Evolutionary conservation across 2,797 vertebrate genomes (phyloP), one percentile per base, ranked within the genome.

Genomic region (Falco biarmicus): DNA sequence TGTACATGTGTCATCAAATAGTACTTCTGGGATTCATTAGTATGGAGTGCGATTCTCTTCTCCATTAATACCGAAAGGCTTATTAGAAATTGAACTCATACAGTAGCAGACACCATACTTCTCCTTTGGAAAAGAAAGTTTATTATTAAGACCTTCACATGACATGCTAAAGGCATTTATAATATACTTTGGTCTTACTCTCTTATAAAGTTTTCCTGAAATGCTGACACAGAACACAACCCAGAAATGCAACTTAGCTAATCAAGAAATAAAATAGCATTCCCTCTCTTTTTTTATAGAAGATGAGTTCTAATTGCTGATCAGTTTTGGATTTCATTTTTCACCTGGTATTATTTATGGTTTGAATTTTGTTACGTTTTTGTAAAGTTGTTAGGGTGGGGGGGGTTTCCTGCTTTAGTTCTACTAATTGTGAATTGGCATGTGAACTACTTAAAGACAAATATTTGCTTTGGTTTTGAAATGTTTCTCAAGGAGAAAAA

Each of bases 11-110:
- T 94, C 65, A 95, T 79, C 45, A 87, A 60, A 90, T 29, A 84
- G n/a, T 57, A 77, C 73, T 96, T 94, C 53, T 74, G 51, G 15
- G 56, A 93, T 73, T 63, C 66, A 89, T 96, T 87, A 82, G 82
- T 54, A 69, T 12, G 16, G 84, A 89, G 84, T 61, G 65, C 31
- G 43, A 65, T 34, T 77, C 32, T 90, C 41, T 79, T 89, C 41
- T 90, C 54, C 63, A 76, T 78, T 96, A 90, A 69, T 59, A 37
- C 29, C 74, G 69, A 81, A 92, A 29, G 47, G 45, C 45, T 94
- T 89, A 76, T 89, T 82, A 87, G 71, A 82, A 89, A 87, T 76
- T 69, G 48, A 65, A 89, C 47, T 82, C 29, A 60, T 45, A 64
- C 12, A 39, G 21, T 17, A 34, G 25, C 60, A 90, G 77, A 73